Conservation (phyloP, 2,113 vertebrate genomes). For the Podarcis cretensis region DNA sequence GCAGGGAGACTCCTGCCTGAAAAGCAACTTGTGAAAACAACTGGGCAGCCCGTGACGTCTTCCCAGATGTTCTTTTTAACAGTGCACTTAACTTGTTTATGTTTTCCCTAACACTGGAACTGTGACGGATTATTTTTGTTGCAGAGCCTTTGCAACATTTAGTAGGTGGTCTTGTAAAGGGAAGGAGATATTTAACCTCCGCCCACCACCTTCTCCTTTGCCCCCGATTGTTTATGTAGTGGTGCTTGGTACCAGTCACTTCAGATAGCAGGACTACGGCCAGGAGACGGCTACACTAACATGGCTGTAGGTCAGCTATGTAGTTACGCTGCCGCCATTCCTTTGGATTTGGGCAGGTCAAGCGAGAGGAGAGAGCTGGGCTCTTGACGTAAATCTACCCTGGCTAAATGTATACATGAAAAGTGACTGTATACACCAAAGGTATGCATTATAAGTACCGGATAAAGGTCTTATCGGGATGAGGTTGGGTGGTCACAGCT, state of each 20-base stretch:
- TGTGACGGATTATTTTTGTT: slow-evolving; percentile 70
- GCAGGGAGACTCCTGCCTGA: slow-evolving; percentile 33
- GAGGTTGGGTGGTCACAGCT: slow-evolving; percentile 12
- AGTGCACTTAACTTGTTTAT: slow-evolving; percentile 69
- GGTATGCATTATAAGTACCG: not conserved
- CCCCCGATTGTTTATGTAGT: slow-evolving; percentile 67
- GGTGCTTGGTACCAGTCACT: slow-evolving; percentile 69
- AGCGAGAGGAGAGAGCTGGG: not conserved
- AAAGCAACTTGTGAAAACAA: slow-evolving; percentile 68
- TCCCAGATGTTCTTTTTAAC: slow-evolving; percentile 74
- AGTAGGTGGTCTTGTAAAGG: slow-evolving; percentile 77
- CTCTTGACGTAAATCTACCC: not conserved
- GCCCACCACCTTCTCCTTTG: slow-evolving; percentile 65
- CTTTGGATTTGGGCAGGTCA: slow-evolving; percentile 2
- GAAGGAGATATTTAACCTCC: slow-evolving; percentile 73
- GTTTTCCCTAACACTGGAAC: slow-evolving; percentile 63
- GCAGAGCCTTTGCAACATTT: slow-evolving; percentile 61
- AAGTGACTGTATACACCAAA: not conserved
- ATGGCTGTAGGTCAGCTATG: slow-evolving; percentile 21
- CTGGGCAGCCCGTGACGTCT: slow-evolving; percentile 26
- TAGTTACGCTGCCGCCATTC: not conserved
- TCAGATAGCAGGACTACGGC: slow-evolving; percentile 5
- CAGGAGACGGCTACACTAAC: not conserved
- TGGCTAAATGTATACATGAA: not conserved
- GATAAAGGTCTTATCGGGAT: slow-evolving; percentile 2